Base-by-base conservation (phyloP, 2,113 vertebrate species). In the Gorilla gorilla region DNA sequence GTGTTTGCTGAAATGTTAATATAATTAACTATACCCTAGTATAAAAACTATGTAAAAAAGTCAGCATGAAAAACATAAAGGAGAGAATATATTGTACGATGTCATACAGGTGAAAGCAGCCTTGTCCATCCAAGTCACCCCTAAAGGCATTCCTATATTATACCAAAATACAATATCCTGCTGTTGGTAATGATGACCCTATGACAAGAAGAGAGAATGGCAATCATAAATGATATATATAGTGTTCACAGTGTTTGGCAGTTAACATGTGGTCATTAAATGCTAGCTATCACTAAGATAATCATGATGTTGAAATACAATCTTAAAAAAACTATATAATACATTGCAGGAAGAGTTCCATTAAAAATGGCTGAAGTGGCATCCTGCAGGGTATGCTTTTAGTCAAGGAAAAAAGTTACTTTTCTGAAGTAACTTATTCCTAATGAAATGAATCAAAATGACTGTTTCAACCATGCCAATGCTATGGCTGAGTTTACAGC, bases 351-450 rank as follows among this genome's bases (percentile, higher is more conserved):
- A 96, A 38, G 72, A 40, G 79, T 86, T 64, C n/a, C 32, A 27
- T 82, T 90, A 90, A 94, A 95, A 95, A 45, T 68, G 48, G 52
- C 90, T 92, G 87, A 94, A 75, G 43, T 50, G 43, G n/a, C 52
- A 82, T 91, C 81, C 59, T 91, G 12, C 23, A 55, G 20, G 59
- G 10, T 78, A 43, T 81, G 66, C 68, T 93, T 95, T 94, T 4
- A 43, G 5, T 79, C 35, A 59, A 72, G 43, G 23, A 85, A 70
- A 84, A 87, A 76, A 75, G 25, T 55, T 64, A 20, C 3, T 83
- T 68, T 90, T 91, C 32, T 86, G 59, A 70, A 93, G 20, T 72
- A 22, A 50, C 79, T 82, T 25, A 38, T 72, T 75, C 17, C 52
- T 89, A 61, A 59, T 66, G 43, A 94, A 79, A 43, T 81, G 59